Evolutionary conservation across 2,888 invertebrate genomes (phyloP).

Genomic region (Andrena fulva): DNA sequence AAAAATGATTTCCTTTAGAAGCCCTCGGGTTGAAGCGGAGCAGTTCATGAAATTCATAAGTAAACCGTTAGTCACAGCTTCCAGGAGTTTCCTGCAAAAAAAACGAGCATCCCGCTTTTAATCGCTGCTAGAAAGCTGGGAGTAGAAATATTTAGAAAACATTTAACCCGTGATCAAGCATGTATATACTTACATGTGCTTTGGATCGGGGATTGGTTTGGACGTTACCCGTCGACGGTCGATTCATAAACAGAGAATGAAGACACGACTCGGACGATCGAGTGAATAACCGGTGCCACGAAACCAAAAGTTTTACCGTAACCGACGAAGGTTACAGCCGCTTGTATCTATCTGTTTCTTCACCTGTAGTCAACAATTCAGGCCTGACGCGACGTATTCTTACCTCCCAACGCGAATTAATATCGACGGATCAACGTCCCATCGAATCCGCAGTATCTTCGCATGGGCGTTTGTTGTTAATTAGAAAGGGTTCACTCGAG

Average conservation of each 20-base stretch:
- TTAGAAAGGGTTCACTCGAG: slow-evolving; percentile 16
- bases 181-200: slow-evolving; percentile 8
- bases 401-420: background rate
- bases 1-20: no score
- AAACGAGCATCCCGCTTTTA: slow-evolving; percentile 6
- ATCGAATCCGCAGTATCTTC: background rate
- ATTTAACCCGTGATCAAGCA: background rate
- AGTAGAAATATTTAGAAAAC: slow-evolving; percentile 9
- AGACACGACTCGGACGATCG: background rate
- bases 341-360: background rate
- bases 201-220: slow-evolving; percentile 13
- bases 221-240: slow-evolving; percentile 3
- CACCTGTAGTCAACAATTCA: background rate
- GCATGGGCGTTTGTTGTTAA: background rate
- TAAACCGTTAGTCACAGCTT: background rate
- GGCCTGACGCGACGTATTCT: background rate
- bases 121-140: background rate
- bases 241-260: slow-evolving; percentile 16
- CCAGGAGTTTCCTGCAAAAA: background rate
- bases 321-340: background rate
- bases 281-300: background rate
- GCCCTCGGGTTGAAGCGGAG: background rate
- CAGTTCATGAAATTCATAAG: background rate
- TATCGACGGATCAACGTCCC: no score
- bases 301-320: background rate